Percentiles rank a stretch among this genome's conserved stretches.
These are phyloP conservation scores for Ceratosolen solmsi DNA, from an alignment of 1,140 invertebrate genomes.

Conservation along the genomic window DNA sequence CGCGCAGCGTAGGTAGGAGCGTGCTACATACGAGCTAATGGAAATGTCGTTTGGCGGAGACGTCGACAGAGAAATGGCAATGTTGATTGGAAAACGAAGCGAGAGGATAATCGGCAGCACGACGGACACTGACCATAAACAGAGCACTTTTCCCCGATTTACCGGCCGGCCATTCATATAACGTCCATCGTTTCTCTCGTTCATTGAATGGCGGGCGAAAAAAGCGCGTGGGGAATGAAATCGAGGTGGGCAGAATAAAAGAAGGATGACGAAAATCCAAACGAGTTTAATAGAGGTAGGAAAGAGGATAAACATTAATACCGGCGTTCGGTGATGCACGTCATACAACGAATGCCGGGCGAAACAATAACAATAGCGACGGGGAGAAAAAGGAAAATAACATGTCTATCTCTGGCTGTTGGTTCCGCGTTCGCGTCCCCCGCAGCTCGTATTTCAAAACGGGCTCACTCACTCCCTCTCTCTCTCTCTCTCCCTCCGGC, in stretches of 20 bases:
- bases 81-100: not conserved
- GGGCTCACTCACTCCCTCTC: not conserved
- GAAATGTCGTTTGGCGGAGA: not conserved
- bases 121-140: not conserved
- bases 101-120: not conserved
- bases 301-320: constrained; percentile 19
- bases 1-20: too few species aligned
- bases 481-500: too few species aligned
- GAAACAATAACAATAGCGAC: not conserved
- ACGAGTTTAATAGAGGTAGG: not conserved
- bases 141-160: not conserved
- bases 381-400: not conserved
- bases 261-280: not conserved
- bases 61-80: not conserved
- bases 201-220: not conserved
- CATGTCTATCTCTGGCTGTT: not conserved
- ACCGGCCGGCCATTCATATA: not conserved
- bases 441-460: constrained; percentile 25
- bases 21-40: not conserved
- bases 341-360: not conserved
- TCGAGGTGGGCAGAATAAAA: not conserved
- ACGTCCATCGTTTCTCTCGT: not conserved
- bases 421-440: not conserved
- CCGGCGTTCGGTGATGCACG: not conserved
- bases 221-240: not conserved